Percentiles rank a stretch among this genome's conserved stretches.
phyloP scores from a whole-genome alignment of 2,797 vertebrate genomes.

The Platalea minor region DNA sequence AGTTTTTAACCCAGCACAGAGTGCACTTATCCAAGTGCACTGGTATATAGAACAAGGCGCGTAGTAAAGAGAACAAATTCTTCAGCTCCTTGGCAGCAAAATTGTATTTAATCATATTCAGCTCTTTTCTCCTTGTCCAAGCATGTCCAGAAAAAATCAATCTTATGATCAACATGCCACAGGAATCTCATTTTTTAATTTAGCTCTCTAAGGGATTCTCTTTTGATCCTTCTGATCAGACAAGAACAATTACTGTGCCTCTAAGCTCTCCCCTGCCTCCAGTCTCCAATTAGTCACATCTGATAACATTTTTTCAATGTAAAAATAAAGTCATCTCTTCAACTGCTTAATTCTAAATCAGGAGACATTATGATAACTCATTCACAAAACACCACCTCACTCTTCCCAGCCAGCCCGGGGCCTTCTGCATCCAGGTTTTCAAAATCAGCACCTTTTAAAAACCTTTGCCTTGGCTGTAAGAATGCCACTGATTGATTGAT shows the following conservation, averaged over 20 bases:
- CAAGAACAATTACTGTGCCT: constrained; percentile 38
- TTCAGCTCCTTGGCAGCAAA: background rate
- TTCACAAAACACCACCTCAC: background rate
- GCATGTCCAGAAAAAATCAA: constrained; percentile 14
- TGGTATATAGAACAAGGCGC: background rate
- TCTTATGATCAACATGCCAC: constrained; percentile 8
- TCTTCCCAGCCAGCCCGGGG: background rate
- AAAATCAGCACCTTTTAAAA: background rate
- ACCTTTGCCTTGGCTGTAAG: background rate
- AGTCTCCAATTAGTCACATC: constrained; percentile 14
- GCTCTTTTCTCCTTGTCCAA: background rate
- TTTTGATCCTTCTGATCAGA: constrained; percentile 37
- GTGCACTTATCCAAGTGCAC: no score
- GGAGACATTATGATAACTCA: background rate
- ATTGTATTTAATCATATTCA: background rate
- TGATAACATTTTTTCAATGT: background rate
- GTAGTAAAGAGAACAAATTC: background rate
- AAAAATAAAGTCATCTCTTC: constrained; percentile 10
- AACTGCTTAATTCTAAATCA: background rate
- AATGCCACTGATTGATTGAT: background rate
- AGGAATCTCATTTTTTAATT: constrained; percentile 5
- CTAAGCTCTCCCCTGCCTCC: background rate
- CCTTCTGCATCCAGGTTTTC: background rate
- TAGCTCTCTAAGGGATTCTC: background rate
- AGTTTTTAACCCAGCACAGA: no score